These are phyloP conservation scores for Drosophila triauraria DNA, from an alignment of 1,140 invertebrate genomes.

Conservation along the genomic window DNA sequence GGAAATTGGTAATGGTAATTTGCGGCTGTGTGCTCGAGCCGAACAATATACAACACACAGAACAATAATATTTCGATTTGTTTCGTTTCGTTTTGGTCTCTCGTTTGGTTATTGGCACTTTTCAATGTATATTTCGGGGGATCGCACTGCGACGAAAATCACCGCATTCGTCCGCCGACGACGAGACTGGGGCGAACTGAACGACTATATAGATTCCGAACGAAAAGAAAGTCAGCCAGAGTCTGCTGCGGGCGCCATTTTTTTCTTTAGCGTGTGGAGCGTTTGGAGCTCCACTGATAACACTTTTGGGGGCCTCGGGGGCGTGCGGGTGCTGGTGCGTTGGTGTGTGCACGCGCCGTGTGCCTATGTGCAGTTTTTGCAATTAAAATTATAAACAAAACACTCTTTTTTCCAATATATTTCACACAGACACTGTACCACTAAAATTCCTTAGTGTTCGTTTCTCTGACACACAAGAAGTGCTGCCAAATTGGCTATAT, in stretches of 20 bases:
- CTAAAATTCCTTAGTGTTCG: slow-evolving; percentile 79
- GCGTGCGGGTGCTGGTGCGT: slow-evolving; percentile 45
- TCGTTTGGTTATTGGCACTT: slow-evolving; percentile 50
- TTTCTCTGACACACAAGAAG: slow-evolving; percentile 54
- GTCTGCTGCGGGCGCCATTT: slow-evolving; percentile 81
- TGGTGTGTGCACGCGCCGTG: slow-evolving; percentile 68
- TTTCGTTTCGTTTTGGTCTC: slow-evolving; percentile 54
- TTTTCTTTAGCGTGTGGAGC: slow-evolving; percentile 70
- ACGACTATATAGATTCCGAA: slow-evolving; percentile 51
- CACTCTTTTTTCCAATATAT: slow-evolving; percentile 79
- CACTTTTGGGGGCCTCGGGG: slow-evolving; percentile 54
- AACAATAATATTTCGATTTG: slow-evolving; percentile 40
- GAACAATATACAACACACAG: slow-evolving; percentile 46
- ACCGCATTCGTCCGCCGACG: slow-evolving; percentile 47
- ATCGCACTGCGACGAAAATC: slow-evolving; percentile 64
- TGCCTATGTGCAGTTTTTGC: slow-evolving; percentile 77
- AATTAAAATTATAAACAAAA: slow-evolving; percentile 83
- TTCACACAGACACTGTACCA: slow-evolving; percentile 79
- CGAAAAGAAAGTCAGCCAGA: slow-evolving; percentile 77
- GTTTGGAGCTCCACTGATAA: slow-evolving; percentile 71
- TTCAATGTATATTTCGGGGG: slow-evolving; percentile 19
- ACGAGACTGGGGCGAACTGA: slow-evolving; percentile 59
- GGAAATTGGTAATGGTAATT: slow-evolving; percentile 53
- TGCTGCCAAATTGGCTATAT: too few relatives aligned
- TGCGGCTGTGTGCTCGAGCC: slow-evolving; percentile 54